phyloP scores from a whole-genome alignment of 1,140 invertebrate species.

The Aphelinus atriplicis region DNA sequence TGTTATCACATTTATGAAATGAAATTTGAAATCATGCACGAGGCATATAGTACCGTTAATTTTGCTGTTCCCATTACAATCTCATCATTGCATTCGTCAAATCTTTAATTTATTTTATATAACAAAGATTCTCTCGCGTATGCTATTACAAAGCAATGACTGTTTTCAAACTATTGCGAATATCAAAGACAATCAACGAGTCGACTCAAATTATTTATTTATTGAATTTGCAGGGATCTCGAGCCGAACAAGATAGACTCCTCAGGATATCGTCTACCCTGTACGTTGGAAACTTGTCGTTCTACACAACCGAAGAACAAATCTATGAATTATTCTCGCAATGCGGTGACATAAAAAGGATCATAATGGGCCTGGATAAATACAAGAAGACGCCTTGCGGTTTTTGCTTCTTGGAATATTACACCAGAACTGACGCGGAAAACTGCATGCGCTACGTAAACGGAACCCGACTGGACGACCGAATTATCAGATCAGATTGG shows the following conservation, averaged over 20 bases:
- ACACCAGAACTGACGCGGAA: slow-evolving; percentile 88
- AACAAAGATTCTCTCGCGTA: neutral
- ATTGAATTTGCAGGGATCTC: slow-evolving; percentile 78
- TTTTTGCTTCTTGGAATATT: slow-evolving; percentile 99
- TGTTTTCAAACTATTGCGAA: slow-evolving; percentile 22
- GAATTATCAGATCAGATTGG: slow-evolving; percentile 98
- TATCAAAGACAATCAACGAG: too few relatives aligned
- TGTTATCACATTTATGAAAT: too few relatives aligned
- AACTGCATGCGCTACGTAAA: slow-evolving; percentile 96
- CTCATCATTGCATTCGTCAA: too few relatives aligned
- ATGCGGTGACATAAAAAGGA: slow-evolving; percentile 94
- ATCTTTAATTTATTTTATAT: neutral
- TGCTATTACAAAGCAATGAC: neutral
- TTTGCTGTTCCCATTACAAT: too few relatives aligned
- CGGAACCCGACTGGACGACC: slow-evolving; percentile 96
- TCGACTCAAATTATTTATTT: slow-evolving; percentile 20
- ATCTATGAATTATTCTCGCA: slow-evolving; percentile 97
- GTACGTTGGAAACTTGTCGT: slow-evolving; percentile 98
- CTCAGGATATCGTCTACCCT: slow-evolving; percentile 83
- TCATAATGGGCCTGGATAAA: slow-evolving; percentile 98
- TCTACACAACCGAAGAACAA: slow-evolving; percentile 99
- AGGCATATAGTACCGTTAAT: too few relatives aligned
- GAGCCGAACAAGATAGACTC: slow-evolving; percentile 89
- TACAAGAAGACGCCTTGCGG: slow-evolving; percentile 99
- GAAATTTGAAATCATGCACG: too few relatives aligned